phyloP scores from a whole-genome alignment of 2,888 invertebrate species.

The Tachina fera region DNA sequence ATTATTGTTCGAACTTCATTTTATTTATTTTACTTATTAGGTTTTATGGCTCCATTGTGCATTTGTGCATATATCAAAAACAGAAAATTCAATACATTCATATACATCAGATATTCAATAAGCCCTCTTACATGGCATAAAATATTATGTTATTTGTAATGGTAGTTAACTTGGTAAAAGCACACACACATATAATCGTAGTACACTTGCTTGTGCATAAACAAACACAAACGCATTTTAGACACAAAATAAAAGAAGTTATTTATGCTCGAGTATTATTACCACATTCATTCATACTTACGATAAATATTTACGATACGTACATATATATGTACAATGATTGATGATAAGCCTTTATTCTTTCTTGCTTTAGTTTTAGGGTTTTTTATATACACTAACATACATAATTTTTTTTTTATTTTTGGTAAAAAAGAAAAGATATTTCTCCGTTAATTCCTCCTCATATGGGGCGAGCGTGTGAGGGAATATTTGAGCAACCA shows the following conservation, averaged over 20 bases:
- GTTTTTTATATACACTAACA: not conserved
- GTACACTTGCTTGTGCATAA: not conserved
- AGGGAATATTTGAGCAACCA: not conserved
- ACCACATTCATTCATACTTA: slow-evolving; percentile 15
- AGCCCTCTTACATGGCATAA: slow-evolving; percentile 65
- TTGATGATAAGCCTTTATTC: slow-evolving; percentile 70
- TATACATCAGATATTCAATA: slow-evolving; percentile 68
- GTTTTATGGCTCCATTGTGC: slow-evolving; percentile 34
- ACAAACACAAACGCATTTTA: not conserved
- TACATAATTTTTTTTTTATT: not conserved
- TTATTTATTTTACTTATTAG: too few relatives aligned
- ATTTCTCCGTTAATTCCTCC: slow-evolving; percentile 63
- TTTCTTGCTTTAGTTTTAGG: slow-evolving; percentile 35
- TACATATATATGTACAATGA: slow-evolving; percentile 44
- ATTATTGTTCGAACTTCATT: too few relatives aligned
- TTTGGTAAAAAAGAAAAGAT: slow-evolving; percentile 48
- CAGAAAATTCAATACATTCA: slow-evolving; percentile 48
- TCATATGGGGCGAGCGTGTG: not conserved
- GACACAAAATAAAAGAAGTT: slow-evolving; percentile 9
- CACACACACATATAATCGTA: slow-evolving; percentile 37
- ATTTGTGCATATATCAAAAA: slow-evolving; percentile 26
- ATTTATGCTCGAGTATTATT: slow-evolving; percentile 30
- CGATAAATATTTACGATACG: slow-evolving; percentile 22
- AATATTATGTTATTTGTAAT: slow-evolving; percentile 61
- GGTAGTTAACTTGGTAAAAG: slow-evolving; percentile 11